Evolutionary conservation across 2,797 vertebrate genomes (phyloP), one percentile per base, ranked within the genome.

Genomic region (Darevskia mixta): DNA sequence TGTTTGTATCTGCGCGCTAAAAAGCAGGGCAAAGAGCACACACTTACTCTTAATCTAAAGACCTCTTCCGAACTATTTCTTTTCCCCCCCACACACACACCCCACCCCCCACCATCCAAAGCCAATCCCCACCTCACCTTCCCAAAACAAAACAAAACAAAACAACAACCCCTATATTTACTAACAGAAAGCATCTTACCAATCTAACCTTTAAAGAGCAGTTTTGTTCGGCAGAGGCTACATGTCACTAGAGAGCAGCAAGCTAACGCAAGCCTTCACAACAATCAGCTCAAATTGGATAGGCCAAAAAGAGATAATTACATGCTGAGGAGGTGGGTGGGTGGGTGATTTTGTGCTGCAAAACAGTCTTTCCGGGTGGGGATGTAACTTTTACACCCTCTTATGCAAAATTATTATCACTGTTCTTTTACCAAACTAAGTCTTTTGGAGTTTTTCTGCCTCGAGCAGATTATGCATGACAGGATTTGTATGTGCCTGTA

Each of bases 21-120:
- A 97, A 97, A 97, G 97, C 97, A 97, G 96, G 95, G 96, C 92
- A 91, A 91, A 89, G 90, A 32, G 92, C 81, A 87, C 91, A 90
- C 89, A 73, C 83, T 93, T 82, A 79, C 86, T 87, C 73, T 67
- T 64, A 81, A 88, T 93, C 90, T 71, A 90, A 93, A 75, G 75
- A 89, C 49, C 82, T 69, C 58, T 76, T 72, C 82, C n/a, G 35
- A 87, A 76, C 64, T 81, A 45, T 67, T 81, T 13, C 38, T 69
- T 23, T 20, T 9, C 43, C 58, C 2, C 38, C 8, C 11, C 49
- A 55, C 49, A 49, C 45, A 49, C 11, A 49, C 49, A 11, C 45
- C 13, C 41, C 41, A 43, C 5, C 8, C 49, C 1, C 49, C 49
- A 45, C 45, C 3, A 55, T 38, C 32, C 25, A 9, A 38, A 38